These are phyloP conservation scores for Branchellion lobata DNA, from an alignment of 2,888 invertebrate species.

Conservation along the genomic window DNA sequence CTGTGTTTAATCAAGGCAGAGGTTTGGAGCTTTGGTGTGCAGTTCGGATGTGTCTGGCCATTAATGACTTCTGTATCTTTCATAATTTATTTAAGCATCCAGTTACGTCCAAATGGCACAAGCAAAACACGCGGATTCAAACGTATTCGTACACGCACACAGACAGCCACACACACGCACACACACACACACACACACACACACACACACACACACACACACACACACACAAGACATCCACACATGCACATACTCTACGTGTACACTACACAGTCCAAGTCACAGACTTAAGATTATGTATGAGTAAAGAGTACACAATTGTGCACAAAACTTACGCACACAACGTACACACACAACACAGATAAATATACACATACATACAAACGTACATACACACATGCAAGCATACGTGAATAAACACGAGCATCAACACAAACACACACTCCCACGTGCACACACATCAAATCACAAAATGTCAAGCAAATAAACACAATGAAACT, in stretches of 20 bases:
- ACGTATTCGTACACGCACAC: neutral
- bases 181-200: slow-evolving; percentile 11
- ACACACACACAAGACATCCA: neutral
- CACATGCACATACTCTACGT: neutral
- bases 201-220: neutral
- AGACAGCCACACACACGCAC: neutral
- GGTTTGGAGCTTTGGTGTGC: too few relatives aligned
- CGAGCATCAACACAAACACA: neutral
- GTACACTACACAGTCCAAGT: too few relatives aligned
- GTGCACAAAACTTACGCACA: too few relatives aligned
- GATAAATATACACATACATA: slow-evolving; percentile 5
- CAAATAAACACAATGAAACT: too few relatives aligned
- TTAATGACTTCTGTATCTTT: too few relatives aligned
- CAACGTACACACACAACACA: neutral
- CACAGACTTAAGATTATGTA: too few relatives aligned
- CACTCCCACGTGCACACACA: slow-evolving; percentile 2
- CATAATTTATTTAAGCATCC: too few relatives aligned
- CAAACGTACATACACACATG: neutral
- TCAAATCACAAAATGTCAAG: neutral
- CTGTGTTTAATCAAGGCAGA: too few relatives aligned
- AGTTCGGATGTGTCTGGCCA: too few relatives aligned
- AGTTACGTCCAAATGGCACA: too few relatives aligned
- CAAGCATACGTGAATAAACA: neutral
- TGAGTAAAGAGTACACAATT: too few relatives aligned
- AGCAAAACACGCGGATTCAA: neutral